Conservation (phyloP, 2,888 invertebrate species). For the Cactoblastis cactorum region DNA sequence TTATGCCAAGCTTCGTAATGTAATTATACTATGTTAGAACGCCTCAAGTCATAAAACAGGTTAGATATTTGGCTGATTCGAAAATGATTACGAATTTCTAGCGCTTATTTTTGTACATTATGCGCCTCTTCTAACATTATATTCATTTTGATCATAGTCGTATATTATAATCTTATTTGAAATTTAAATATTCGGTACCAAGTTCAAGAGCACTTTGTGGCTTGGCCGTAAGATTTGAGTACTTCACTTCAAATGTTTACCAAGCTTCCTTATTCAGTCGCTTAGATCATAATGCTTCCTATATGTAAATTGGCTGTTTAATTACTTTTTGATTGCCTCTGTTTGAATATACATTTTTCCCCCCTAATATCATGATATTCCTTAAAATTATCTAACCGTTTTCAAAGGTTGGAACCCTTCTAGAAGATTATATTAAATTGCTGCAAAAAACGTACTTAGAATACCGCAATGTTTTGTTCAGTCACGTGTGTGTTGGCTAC, state of each 20-base stretch:
- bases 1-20: constrained; percentile 24
- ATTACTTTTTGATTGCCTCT: constrained; percentile 3
- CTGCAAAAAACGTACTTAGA: background rate
- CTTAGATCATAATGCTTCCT: constrained; percentile 15
- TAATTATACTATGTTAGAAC: constrained; percentile 17
- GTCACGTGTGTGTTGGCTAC: background rate
- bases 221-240: constrained; percentile 19
- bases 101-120: background rate
- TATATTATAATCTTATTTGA: constrained; percentile 11
- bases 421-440: background rate
- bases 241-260: constrained; percentile 23
- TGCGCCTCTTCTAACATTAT: background rate
- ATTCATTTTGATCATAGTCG: background rate
- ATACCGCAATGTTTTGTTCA: background rate
- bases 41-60: constrained; percentile 4
- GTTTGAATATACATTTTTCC: background rate
- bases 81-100: constrained; percentile 7
- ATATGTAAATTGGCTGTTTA: constrained; percentile 3
- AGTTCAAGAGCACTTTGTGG: constrained; percentile 21
- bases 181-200: constrained; percentile 23
- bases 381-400: background rate
- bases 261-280: constrained; percentile 20
- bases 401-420: too few species aligned
- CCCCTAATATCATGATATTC: background rate
- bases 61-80: constrained; percentile 3